Evolutionary conservation across 2,113 vertebrate genomes (phyloP), one percentile per base, ranked within the genome.

Genomic region (Misgurnus mizolepis): DNA sequence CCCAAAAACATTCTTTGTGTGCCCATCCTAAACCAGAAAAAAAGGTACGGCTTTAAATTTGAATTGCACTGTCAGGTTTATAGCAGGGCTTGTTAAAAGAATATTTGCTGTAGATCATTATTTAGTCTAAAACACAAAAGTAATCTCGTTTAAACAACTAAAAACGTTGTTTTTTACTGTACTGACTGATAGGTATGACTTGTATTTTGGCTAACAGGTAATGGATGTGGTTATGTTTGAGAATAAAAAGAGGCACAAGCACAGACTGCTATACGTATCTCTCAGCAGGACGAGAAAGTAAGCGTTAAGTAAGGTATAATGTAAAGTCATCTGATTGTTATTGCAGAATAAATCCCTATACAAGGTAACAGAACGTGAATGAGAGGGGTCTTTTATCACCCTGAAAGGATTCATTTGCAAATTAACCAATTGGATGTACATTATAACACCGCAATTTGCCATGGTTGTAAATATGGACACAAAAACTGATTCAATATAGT

Each of bases 11-110:
- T 97, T 80, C 93, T 97, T 78, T 94, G 95, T 80, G 92, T 96
- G 92, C 96, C 96, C 41, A 95, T 97, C 86, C 94, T 95, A 87
- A 96, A 96, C 81, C 94, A 96, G 12, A 93, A 94, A 69, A 93
- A 94, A 85, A 93, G 96, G 94, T 96, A 96, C 90, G 91, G 89
- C 27, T 6, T 7, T 73, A 60, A 73, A 27, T 22, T 40, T 50
- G 15, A 4, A 79, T 73, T 17, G 71, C 27, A 34, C 27, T 34
- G 27, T 34, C 27, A 34, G 27, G 27, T 22, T 22, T 22, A 22
- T 22, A 22, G 22, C 22, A 22, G 22, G 22, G 22, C 22, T 22
- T 22, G 22, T 22, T 22, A 22, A 22, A 22, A 22, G 22, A 22
- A 22, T 22, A 22, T 22, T 22, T 22, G 27, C 27, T 34, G 27